phyloP scores from a whole-genome alignment of 2,113 vertebrate species.

The Sapayoa aenigma region DNA sequence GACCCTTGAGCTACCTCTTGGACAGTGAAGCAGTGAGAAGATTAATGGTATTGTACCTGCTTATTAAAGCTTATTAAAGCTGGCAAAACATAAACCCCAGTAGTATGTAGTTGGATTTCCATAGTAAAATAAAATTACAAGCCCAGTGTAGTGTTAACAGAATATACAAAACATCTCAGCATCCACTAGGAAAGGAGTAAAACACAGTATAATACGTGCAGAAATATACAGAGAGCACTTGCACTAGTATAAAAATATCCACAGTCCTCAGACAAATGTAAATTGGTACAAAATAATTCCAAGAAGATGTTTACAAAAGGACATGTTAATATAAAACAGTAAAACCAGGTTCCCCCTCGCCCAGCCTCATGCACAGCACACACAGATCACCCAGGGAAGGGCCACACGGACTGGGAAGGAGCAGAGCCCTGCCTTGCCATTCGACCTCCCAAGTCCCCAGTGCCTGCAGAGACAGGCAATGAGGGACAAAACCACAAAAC shows the following conservation, averaged over 20 bases:
- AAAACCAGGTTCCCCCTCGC: background rate
- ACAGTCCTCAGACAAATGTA: conserved; percentile 70
- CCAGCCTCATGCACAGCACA: background rate
- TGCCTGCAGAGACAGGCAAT: background rate
- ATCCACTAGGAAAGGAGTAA: conserved; percentile 65
- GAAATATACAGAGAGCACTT: conserved; percentile 69
- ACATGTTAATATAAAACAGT: conserved; percentile 67
- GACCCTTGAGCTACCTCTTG: background rate
- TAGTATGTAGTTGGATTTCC: conserved; percentile 18
- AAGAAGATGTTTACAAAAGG: conserved; percentile 70
- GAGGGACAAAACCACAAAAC: background rate
- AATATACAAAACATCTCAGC: conserved; percentile 64
- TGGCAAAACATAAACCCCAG: conserved; percentile 22
- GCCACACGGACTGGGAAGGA: background rate
- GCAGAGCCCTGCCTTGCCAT: background rate
- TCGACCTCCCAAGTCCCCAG: background rate
- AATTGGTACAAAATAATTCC: conserved; percentile 74
- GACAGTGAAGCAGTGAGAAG: background rate
- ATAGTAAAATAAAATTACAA: conserved; percentile 60
- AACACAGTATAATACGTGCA: conserved; percentile 50
- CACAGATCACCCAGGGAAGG: background rate
- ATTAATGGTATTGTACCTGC: background rate
- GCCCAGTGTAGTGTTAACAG: conserved; percentile 31
- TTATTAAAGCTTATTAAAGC: background rate
- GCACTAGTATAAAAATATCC: conserved; percentile 79